Conservation (phyloP, 2,113 vertebrate genomes). For the Alouatta palliata region DNA sequence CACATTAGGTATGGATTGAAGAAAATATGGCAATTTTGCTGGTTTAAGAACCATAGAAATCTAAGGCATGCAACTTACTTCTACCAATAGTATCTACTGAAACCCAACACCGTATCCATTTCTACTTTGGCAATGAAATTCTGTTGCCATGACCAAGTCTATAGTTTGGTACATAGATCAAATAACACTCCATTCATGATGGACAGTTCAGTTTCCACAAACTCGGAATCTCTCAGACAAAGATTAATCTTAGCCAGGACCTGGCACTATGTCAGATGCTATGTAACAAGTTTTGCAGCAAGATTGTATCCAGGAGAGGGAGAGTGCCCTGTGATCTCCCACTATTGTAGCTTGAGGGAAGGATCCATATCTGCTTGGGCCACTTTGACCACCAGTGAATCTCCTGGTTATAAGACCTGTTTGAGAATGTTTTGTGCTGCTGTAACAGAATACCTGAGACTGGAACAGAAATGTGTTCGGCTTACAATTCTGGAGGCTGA, state of each 20-base stretch:
- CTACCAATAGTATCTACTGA: neutral
- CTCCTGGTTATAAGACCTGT: neutral
- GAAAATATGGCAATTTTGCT: neutral
- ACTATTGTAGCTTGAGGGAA: neutral
- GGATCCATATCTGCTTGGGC: neutral
- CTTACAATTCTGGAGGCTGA: neutral
- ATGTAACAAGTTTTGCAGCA: neutral
- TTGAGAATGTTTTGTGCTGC: neutral
- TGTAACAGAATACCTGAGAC: neutral
- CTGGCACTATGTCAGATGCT: neutral
- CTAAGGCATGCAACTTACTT: neutral
- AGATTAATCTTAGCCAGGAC: neutral
- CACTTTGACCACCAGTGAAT: neutral
- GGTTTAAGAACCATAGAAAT: neutral
- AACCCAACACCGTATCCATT: neutral
- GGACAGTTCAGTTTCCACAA: neutral
- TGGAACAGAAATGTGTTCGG: neutral
- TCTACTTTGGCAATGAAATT: neutral
- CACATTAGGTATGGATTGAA: neutral
- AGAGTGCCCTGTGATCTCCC: neutral
- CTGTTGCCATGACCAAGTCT: neutral
- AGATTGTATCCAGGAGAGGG: neutral
- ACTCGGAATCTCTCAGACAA: neutral
- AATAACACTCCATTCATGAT: neutral
- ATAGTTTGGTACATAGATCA: neutral